Base-by-base conservation (phyloP, 1,140 invertebrate genomes). In the Oscheius sp. region DNA sequence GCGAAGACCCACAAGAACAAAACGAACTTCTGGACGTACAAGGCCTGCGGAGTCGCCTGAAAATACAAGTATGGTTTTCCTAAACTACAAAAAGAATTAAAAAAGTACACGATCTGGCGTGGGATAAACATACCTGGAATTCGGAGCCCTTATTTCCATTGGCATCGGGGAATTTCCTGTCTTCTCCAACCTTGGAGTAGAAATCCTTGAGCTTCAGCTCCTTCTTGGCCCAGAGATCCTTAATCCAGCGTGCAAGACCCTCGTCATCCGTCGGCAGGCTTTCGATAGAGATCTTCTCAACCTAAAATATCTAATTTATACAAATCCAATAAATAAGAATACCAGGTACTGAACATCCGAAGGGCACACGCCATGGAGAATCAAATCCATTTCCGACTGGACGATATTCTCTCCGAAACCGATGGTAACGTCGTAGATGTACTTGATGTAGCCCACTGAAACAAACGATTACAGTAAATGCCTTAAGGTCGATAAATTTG, bases 381-480 rank as follows among this genome's bases (percentile, higher is more conserved):
- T 75, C 45, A 92, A 77, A 67, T 91, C 89, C 65, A 88, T 78
- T 83, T 92, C 91, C 45, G 88, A 89, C 81, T 91, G 90, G 0
- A 91, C 89, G 15, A 91, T 87, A 52, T 89, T 89, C 34, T 82
- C 82, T 1, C 89, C 89, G 84, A 92, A 93, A 0, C 88, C 90
- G 7, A 93, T 87, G 1, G 91, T 91, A 52, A 92, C 85, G 85
- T 93, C 91, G 80, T 93, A 93, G 26, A 93, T 87, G 0, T 91
- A 90, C 68, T 90, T 87, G 49, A 93, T 84, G 35, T 89, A 89
- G 7, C 88, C 85, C 28, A 86, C 88, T 80, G 73, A 71, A 84
- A 80, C n/a, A n/a, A n/a, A n/a, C n/a, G n/a, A n/a, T n/a, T n/a
- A n/a, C n/a, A n/a, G n/a, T n/a, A n/a, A n/a, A n/a, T n/a, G n/a